Evolutionary conservation across 2,888 invertebrate genomes (phyloP).

Genomic region (Urechis unicinctus): DNA sequence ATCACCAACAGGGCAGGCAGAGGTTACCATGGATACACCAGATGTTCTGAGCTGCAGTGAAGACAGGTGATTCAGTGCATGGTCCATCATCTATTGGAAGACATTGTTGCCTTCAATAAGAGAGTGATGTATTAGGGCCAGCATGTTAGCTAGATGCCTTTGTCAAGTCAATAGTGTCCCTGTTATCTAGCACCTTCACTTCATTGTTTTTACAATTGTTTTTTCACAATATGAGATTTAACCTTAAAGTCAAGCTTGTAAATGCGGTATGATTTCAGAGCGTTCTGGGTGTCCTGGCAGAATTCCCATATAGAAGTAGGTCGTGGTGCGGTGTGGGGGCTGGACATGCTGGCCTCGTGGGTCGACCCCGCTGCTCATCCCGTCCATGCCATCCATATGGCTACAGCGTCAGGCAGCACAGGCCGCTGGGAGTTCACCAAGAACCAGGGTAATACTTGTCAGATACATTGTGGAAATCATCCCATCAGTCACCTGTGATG

Average conservation of each 20-base stretch:
- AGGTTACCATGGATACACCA: not conserved
- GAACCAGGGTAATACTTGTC: not conserved
- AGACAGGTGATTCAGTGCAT: not conserved
- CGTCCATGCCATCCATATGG: not conserved
- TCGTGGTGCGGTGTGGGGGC: not conserved
- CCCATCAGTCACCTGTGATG: no score
- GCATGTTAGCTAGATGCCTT: no score
- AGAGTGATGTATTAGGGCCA: no score
- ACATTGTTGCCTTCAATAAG: no score
- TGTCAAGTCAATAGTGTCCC: no score
- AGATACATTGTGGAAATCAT: not conserved
- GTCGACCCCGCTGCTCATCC: not conserved
- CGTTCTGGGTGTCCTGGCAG: conserved; percentile 10
- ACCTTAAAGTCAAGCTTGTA: no score
- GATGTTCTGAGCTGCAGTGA: not conserved
- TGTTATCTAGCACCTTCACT: no score
- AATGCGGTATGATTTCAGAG: no score
- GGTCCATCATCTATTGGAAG: no score
- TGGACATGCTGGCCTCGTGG: not conserved
- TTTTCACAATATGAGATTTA: no score
- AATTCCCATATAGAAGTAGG: conserved; percentile 1
- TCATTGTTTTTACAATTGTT: no score
- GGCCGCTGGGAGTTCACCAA: not conserved
- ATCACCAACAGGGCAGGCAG: not conserved
- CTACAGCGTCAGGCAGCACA: not conserved